phyloP scores from a whole-genome alignment of 2,888 invertebrate species.

The Escarpia spicata region DNA sequence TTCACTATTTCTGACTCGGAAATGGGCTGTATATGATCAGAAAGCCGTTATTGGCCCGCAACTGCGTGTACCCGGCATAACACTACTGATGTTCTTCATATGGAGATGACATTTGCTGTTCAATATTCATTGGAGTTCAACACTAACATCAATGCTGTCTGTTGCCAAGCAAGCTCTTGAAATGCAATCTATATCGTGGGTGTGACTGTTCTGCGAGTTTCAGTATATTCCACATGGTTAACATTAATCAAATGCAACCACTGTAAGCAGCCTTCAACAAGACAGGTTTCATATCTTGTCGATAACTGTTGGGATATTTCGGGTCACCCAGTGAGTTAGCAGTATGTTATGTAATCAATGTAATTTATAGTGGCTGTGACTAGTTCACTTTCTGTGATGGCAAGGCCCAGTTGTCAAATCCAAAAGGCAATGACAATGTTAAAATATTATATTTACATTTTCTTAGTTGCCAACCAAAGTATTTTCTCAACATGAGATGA shows the following conservation, averaged over 20 bases:
- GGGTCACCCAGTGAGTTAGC: neutral
- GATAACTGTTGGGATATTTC: neutral
- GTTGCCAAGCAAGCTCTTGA: neutral
- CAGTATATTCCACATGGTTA: neutral
- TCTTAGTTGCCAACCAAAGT: too few species aligned
- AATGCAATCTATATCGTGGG: neutral
- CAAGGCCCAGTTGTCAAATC: neutral
- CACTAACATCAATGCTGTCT: neutral
- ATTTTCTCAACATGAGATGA: too few species aligned
- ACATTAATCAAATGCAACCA: neutral
- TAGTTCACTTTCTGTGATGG: neutral
- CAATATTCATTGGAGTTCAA: neutral
- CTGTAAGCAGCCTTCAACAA: neutral
- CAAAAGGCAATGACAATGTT: neutral
- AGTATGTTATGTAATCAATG: neutral
- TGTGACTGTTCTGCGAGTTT: neutral
- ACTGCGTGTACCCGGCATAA: neutral
- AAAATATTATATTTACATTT: neutral
- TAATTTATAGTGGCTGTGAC: neutral
- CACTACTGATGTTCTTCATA: neutral
- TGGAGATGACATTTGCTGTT: neutral
- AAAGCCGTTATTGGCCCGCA: neutral
- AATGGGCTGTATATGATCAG: neutral
- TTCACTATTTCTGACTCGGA: slow-evolving; percentile 4
- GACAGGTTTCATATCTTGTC: neutral